Evolutionary conservation across 2,113 vertebrate species (phyloP).

Genomic region (Pterophyllum scalare): DNA sequence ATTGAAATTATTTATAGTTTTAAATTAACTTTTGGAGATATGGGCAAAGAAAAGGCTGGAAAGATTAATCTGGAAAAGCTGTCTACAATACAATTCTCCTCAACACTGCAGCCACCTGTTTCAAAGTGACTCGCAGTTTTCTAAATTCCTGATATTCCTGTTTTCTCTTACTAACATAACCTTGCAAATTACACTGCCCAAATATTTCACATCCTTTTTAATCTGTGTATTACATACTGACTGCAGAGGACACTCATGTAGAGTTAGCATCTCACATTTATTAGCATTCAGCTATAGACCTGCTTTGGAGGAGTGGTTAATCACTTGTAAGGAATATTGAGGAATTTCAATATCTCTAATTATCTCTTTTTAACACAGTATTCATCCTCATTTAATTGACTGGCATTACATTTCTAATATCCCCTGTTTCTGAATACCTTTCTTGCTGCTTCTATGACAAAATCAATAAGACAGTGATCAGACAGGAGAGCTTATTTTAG

Average conservation of each 20-base stretch:
- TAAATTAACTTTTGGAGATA: too few relatives aligned
- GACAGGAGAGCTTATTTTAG: too few relatives aligned
- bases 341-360: too few relatives aligned
- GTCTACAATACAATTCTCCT: not conserved
- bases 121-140: not conserved
- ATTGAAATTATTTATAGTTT: too few relatives aligned
- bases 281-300: not conserved
- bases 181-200: rapidly evolving
- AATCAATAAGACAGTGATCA: too few relatives aligned
- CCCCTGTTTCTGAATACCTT: too few relatives aligned
- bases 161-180: not conserved
- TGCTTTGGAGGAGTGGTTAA: not conserved
- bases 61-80: too few relatives aligned
- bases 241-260: not conserved
- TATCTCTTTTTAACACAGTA: too few relatives aligned
- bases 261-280: not conserved
- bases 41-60: too few relatives aligned
- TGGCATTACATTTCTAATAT: too few relatives aligned
- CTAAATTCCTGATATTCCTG: not conserved
- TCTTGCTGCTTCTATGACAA: too few relatives aligned
- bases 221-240: not conserved
- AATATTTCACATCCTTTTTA: not conserved
- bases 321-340: not conserved
- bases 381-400: too few relatives aligned
- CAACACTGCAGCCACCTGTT: not conserved